Base-by-base conservation (phyloP, 2,113 vertebrate genomes). In the Antechinus flavipes region DNA sequence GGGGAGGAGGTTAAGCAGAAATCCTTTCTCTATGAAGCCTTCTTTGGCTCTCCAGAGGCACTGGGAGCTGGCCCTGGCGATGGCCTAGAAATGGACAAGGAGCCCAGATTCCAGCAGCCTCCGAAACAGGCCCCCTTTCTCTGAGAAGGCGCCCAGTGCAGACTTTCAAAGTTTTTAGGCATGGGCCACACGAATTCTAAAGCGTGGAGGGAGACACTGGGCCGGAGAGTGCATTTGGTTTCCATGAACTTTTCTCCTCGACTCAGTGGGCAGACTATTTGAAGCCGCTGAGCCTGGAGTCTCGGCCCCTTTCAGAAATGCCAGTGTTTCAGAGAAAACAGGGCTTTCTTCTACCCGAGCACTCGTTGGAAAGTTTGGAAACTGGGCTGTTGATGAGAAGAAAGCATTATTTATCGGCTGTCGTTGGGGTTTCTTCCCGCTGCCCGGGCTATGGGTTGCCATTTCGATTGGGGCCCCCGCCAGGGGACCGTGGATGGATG, bases 241-340 rank as follows among this genome's bases (percentile, higher is more conserved):
- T 95, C 97, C 8, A 0, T 10, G 2, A 89, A 11, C 27, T 96
- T 97, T 96, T 95, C 94, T 94, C 47, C 95, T 50, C 94, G 11
- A 42, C 90, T 94, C 61, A 47, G 84, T 91, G 54, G 93, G 95
- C 92, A 3, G 26, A 97, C 89, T 89, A 54, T 68, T 91, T 95
- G 91, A 97, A 97, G 89, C 61, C 5, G 25, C 1, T 93, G 89
- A 7, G 0, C 9, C 92, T 93, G 92, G 91, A 52, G 95, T 27
- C 97, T n/a, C 56, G 56, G 49, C 96, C 54, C 96, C 95, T 96
- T 97, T 95, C 94, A 96, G 93, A 97, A 97, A 96, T 91, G 46
- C 93, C 96, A 97, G 89, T 46, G 95, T 96, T 94, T 95, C 54
- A 52, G 92, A 0, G 23, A 54, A 91, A 91, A 92, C 16, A 25